Evolutionary conservation across 2,113 vertebrate species (phyloP).

Genomic region (Burhinus oedicnemus): DNA sequence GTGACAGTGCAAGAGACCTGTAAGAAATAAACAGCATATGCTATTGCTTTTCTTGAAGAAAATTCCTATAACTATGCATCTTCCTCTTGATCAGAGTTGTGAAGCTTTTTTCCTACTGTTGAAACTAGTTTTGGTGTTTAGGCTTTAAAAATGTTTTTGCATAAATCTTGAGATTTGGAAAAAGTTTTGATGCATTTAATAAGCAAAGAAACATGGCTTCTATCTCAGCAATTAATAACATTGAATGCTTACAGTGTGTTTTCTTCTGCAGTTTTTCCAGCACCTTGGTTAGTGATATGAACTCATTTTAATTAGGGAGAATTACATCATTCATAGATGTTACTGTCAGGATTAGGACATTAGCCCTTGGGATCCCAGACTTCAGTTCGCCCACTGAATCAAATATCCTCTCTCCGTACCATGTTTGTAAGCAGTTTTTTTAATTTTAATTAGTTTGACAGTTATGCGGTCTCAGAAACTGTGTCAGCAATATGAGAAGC

Average conservation of each 20-base stretch:
- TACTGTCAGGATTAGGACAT: neutral
- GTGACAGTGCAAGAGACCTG: slow-evolving; percentile 82
- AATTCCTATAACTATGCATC: neutral
- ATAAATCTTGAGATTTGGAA: neutral
- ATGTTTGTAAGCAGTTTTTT: neutral
- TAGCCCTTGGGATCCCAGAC: neutral
- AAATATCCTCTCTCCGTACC: neutral
- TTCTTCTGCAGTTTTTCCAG: neutral
- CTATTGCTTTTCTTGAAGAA: neutral
- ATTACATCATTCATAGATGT: neutral
- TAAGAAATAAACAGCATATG: slow-evolving; percentile 12
- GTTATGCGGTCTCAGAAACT: neutral
- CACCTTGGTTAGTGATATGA: neutral
- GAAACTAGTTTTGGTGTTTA: neutral
- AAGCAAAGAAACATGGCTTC: neutral
- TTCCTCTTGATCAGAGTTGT: neutral
- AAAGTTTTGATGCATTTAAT: neutral
- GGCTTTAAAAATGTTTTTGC: neutral
- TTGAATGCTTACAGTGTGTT: neutral
- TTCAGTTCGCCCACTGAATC: neutral
- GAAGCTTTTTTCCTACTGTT: neutral
- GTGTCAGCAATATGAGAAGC: neutral
- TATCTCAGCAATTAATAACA: neutral
- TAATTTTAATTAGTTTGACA: neutral
- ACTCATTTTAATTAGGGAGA: neutral